Conservation (phyloP, 2,888 invertebrate species). For the Drosophila neotestacea region DNA sequence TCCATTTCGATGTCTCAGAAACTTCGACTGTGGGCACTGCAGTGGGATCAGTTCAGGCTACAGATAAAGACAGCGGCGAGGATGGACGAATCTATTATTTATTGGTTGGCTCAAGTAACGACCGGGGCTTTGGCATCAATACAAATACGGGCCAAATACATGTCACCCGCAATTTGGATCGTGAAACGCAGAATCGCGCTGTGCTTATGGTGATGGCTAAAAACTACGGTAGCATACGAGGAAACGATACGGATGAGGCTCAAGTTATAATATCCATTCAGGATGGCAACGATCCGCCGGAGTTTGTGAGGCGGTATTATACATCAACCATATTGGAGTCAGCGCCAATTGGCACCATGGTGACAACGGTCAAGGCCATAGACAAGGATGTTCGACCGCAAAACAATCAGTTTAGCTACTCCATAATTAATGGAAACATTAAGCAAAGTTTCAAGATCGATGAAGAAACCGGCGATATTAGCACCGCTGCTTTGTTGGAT, state of each 20-base stretch:
- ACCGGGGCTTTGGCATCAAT: slow-evolving; percentile 94
- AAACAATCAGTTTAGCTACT: slow-evolving; percentile 96
- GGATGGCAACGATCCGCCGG: slow-evolving; percentile 98
- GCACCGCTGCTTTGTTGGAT: slow-evolving; percentile 91
- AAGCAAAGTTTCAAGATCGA: slow-evolving; percentile 95
- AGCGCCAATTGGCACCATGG: slow-evolving; percentile 89
- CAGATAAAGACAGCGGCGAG: slow-evolving; percentile 94
- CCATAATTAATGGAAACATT: slow-evolving; percentile 93
- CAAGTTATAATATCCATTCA: slow-evolving; percentile 97
- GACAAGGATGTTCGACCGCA: slow-evolving; percentile 96
- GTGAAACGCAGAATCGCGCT: slow-evolving; percentile 95
- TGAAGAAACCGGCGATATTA: slow-evolving; percentile 93
- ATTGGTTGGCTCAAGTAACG: slow-evolving; percentile 97
- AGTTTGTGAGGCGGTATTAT: slow-evolving; percentile 92
- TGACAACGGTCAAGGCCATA: slow-evolving; percentile 92
- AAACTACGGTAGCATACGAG: slow-evolving; percentile 96
- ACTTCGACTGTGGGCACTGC: slow-evolving; percentile 94
- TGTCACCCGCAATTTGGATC: slow-evolving; percentile 92
- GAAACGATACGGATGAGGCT: slow-evolving; percentile 98
- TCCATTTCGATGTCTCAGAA: slow-evolving; percentile 96
- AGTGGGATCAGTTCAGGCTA: slow-evolving; percentile 94
- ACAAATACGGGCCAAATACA: slow-evolving; percentile 93
- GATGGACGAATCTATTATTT: slow-evolving; percentile 96
- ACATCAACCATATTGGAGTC: slow-evolving; percentile 93
- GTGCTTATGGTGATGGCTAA: slow-evolving; percentile 97